Percentiles rank a stretch among this genome's conserved stretches.
Evolutionary conservation across 2,888 invertebrate genomes (phyloP).

Genomic region (Nomada fabriciana): DNA sequence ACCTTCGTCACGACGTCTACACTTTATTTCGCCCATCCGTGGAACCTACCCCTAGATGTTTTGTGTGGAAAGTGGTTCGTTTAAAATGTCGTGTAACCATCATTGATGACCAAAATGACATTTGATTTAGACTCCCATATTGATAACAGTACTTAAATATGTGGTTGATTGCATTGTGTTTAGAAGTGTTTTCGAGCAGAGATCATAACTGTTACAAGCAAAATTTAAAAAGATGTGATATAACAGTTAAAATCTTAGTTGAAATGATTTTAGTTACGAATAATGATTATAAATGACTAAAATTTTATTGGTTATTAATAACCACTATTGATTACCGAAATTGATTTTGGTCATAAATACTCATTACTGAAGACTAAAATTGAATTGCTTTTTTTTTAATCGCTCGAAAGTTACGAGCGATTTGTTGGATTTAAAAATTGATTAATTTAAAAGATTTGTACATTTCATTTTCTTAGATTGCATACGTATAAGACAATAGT

Average conservation of each 20-base stretch:
- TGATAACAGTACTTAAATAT: neutral
- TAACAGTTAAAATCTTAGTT: too few species aligned
- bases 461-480: neutral
- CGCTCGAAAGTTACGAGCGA: too few species aligned
- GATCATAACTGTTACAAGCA: too few species aligned
- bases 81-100: slow-evolving; percentile 7
- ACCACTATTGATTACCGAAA: too few species aligned
- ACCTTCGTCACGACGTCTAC: slow-evolving; percentile 26
- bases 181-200: neutral
- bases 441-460: neutral
- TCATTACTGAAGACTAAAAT: too few species aligned
- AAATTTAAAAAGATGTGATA: too few species aligned
- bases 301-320: too few species aligned
- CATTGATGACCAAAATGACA: neutral
- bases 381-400: too few species aligned
- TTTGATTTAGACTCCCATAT: slow-evolving; percentile 4
- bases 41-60: neutral
- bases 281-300: too few species aligned
- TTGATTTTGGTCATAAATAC: too few species aligned
- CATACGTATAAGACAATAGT: too few species aligned
- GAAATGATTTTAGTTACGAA: too few species aligned
- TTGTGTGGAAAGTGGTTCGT: neutral
- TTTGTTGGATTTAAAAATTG: neutral
- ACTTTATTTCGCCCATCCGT: slow-evolving; percentile 19
- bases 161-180: neutral